phyloP scores from a whole-genome alignment of 2,113 vertebrate genomes.

The Apus apus region DNA sequence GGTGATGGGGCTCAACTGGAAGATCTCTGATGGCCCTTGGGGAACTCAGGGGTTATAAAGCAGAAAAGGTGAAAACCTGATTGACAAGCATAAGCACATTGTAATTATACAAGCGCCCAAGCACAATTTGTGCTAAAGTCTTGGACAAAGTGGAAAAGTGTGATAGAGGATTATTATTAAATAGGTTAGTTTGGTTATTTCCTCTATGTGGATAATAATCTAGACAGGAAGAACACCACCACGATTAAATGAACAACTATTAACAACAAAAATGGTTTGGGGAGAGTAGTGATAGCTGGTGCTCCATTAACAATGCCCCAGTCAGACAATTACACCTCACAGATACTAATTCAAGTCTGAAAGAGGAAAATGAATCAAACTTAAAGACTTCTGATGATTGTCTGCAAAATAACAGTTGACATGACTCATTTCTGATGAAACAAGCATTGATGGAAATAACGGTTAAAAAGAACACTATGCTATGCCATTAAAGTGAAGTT shows the following conservation, averaged over 20 bases:
- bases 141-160: background rate
- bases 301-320: background rate
- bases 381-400: background rate
- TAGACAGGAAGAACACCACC: background rate
- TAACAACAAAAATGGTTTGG: background rate
- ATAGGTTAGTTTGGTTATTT: background rate
- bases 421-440: background rate
- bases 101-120: background rate
- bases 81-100: background rate
- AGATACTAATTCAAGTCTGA: background rate
- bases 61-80: background rate
- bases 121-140: background rate
- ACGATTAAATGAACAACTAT: background rate
- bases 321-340: background rate
- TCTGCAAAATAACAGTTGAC: background rate
- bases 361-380: background rate
- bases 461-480: background rate
- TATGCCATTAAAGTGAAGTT: background rate
- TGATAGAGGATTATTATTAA: background rate
- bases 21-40: background rate
- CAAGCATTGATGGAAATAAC: background rate
- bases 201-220: background rate
- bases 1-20: background rate
- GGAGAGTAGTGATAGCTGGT: background rate
- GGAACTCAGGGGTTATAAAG: background rate